Conservation (phyloP, 2,888 invertebrate species). For the Drosophila subquinaria region DNA sequence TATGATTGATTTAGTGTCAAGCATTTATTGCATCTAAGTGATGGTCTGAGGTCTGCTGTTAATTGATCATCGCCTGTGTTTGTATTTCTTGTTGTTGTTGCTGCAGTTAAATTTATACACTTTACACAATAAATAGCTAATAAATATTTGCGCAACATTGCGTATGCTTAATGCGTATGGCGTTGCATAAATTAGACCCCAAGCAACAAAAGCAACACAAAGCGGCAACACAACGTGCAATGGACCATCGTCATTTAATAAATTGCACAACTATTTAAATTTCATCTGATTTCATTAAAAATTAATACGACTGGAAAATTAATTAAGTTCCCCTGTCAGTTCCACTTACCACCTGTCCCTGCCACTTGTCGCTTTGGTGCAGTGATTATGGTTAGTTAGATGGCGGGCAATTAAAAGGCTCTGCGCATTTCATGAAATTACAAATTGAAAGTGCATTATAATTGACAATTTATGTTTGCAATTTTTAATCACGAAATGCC, state of each 20-base stretch:
- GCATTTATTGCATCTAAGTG: slow-evolving; percentile 35
- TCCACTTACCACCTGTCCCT: neutral
- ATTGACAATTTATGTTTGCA: slow-evolving; percentile 48
- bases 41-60: slow-evolving; percentile 27
- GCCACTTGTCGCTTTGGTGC: slow-evolving; percentile 23
- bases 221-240: slow-evolving; percentile 12
- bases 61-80: slow-evolving; percentile 43
- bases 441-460: slow-evolving; percentile 50
- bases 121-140: slow-evolving; percentile 53
- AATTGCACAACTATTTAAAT: slow-evolving; percentile 49
- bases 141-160: slow-evolving; percentile 74
- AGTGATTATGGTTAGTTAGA: slow-evolving; percentile 67
- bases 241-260: slow-evolving; percentile 24
- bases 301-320: slow-evolving; percentile 60
- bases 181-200: slow-evolving; percentile 69
- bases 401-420: slow-evolving; percentile 51
- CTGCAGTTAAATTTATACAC: slow-evolving; percentile 26
- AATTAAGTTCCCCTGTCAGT: slow-evolving; percentile 50
- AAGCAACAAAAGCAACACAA: slow-evolving; percentile 8
- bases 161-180: slow-evolving; percentile 61
- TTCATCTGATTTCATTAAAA: slow-evolving; percentile 65
- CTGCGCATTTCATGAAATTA: slow-evolving; percentile 30
- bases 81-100: neutral
- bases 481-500: slow-evolving; percentile 28
- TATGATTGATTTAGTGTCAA: slow-evolving; percentile 68